A percentile compares a stretch with the other conserved stretches of the same genome.
These are phyloP conservation scores for Graphium colonna DNA, from an alignment of 2,888 invertebrate species.

Conservation along the genomic window DNA sequence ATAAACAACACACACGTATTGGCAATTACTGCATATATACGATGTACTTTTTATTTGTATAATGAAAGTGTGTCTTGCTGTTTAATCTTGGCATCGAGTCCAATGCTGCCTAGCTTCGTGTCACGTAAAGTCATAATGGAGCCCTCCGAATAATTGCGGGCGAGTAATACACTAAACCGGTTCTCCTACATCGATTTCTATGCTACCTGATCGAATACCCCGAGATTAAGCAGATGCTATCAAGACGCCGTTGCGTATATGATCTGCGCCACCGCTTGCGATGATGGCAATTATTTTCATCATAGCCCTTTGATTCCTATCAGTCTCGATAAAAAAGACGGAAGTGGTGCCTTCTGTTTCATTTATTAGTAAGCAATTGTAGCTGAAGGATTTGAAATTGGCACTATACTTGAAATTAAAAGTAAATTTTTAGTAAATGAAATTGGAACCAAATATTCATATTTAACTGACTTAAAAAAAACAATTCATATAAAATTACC, in stretches of 20 bases:
- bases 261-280: conserved; percentile 11
- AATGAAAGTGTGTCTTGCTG: too few species aligned
- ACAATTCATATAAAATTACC: too few species aligned
- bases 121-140: conserved; percentile 71
- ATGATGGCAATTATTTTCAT: conserved; percentile 22
- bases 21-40: too few species aligned
- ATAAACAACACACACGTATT: too few species aligned
- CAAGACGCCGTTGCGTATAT: conserved; percentile 20
- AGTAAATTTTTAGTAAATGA: too few species aligned
- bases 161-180: conserved; percentile 44
- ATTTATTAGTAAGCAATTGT: too few species aligned
- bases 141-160: conserved; percentile 62
- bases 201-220: conserved; percentile 42
- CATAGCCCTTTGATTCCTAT: conserved; percentile 18
- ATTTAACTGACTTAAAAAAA: too few species aligned
- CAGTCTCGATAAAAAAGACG: conserved; percentile 3
- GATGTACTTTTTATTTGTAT: too few species aligned
- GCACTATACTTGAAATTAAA: too few species aligned
- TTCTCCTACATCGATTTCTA: conserved; percentile 23
- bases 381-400: too few species aligned
- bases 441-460: too few species aligned
- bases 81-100: too few species aligned
- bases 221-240: conserved; percentile 50
- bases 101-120: conserved; percentile 37
- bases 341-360: not conserved